phyloP scores from a whole-genome alignment of 1,140 invertebrate species.

The Magallana ariakensis region DNA sequence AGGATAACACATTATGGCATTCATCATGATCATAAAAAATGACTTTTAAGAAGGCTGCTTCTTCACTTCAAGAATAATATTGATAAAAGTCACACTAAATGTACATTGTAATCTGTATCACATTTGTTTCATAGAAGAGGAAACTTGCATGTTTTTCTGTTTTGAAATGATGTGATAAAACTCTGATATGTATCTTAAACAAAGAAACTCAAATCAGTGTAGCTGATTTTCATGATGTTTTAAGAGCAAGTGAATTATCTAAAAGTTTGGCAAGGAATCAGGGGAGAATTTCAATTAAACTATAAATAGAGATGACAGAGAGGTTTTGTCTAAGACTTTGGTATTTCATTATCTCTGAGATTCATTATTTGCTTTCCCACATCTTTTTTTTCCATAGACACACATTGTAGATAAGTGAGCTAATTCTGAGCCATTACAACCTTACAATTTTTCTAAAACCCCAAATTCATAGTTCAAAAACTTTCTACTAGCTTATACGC shows the following conservation, averaged over 20 bases:
- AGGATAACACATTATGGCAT: background rate
- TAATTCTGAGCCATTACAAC: too few relatives aligned
- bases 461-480: too few relatives aligned
- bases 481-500: too few relatives aligned
- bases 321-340: constrained; percentile 9
- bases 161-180: too few relatives aligned
- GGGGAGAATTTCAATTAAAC: background rate
- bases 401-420: too few relatives aligned
- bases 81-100: background rate
- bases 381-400: too few relatives aligned
- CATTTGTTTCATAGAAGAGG: background rate
- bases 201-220: too few relatives aligned
- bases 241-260: background rate
- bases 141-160: background rate
- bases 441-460: too few relatives aligned
- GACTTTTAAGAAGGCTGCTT: too few relatives aligned
- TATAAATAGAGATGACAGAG: background rate
- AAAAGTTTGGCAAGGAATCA: background rate
- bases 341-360: background rate
- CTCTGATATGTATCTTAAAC: too few relatives aligned
- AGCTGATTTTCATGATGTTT: too few relatives aligned
- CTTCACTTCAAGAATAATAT: background rate
- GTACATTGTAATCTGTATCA: background rate
- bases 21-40: background rate
- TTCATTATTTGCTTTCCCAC: background rate